These are phyloP conservation scores for Campylorhamphus procurvoides DNA, from an alignment of 2,113 vertebrate species.

Conservation along the genomic window DNA sequence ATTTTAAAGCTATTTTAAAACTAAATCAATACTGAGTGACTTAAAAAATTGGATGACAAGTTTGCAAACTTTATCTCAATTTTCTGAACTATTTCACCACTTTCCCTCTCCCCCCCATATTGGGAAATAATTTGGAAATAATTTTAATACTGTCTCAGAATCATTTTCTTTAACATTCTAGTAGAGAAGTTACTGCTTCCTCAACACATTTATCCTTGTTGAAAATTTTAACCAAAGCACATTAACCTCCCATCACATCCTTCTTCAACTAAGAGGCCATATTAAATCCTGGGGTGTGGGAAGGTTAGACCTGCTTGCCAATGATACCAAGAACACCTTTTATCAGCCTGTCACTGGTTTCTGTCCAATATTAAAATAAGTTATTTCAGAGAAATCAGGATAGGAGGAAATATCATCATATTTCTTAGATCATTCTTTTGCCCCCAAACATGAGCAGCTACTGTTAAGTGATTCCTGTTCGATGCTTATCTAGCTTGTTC, in stretches of 20 bases:
- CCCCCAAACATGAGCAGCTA: neutral
- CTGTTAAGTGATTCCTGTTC: neutral
- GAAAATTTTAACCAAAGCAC: neutral
- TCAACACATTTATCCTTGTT: neutral
- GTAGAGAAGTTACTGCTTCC: neutral
- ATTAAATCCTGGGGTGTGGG: neutral
- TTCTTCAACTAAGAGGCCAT: neutral
- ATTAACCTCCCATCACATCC: neutral
- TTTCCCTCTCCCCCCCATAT: rapidly evolving
- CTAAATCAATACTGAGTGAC: neutral
- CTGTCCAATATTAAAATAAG: neutral
- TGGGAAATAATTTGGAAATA: neutral
- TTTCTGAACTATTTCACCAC: neutral
- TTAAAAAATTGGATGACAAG: neutral
- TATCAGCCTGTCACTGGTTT: neutral
- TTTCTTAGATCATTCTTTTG: neutral
- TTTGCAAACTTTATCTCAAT: neutral
- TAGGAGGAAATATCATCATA: neutral
- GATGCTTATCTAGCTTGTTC: neutral
- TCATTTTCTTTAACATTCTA: neutral
- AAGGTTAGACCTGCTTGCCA: neutral
- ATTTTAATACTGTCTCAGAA: neutral
- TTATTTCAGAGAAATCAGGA: neutral
- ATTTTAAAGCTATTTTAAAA: neutral
- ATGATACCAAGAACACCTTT: neutral